Base-by-base conservation (phyloP, 2,113 vertebrate genomes). In the Psittacula cyanocephala region DNA sequence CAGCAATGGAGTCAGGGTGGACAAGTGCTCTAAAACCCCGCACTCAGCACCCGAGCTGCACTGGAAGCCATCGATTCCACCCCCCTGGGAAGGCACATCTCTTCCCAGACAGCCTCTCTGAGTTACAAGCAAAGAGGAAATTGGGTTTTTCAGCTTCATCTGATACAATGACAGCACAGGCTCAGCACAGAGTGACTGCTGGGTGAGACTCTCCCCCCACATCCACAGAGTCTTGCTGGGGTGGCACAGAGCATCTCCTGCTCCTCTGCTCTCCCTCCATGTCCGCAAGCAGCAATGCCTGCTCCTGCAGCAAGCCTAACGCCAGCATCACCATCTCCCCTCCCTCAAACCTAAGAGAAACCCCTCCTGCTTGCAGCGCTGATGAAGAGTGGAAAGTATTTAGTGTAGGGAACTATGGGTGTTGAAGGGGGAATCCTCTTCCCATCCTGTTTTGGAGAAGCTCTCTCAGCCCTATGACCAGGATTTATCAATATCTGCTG, bases 21-120 rank as follows among this genome's bases (percentile, higher is more conserved):
- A 81, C 2, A 7, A 33, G 4, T 12, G 24, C 37, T 28, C 35
- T 12, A 22, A 62, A 91, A 10, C 19, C 49, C 39, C 0, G 1
- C 0, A 0, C 55, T 80, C 37, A 43, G 79, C 22, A 4, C 11
- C 27, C 0, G 0, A 62, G 29, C 23, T 11, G 27, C 2, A 8
- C 44, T 9, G 43, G 24, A 17, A 92, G 17, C 6, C 69, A 28
- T 6, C 0, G 0, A 1, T 7, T 37, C 18, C 2, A 3, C 25
- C 17, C 2, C 2, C 9, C 31, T 15, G 4, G 0, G 28, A 29
- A 72, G 17, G 17, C 24, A 55, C 44, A 43, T 43, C 69, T 41
- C 33, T 18, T 10, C 88, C 67, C 10, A 16, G 17, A 29, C 6
- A 57, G 65, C 19, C 15, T 37, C 15, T 3, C 1, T 1, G 15